These are phyloP conservation scores for Drosophila helvetica DNA, from an alignment of 2,888 invertebrate species.

Conservation along the genomic window DNA sequence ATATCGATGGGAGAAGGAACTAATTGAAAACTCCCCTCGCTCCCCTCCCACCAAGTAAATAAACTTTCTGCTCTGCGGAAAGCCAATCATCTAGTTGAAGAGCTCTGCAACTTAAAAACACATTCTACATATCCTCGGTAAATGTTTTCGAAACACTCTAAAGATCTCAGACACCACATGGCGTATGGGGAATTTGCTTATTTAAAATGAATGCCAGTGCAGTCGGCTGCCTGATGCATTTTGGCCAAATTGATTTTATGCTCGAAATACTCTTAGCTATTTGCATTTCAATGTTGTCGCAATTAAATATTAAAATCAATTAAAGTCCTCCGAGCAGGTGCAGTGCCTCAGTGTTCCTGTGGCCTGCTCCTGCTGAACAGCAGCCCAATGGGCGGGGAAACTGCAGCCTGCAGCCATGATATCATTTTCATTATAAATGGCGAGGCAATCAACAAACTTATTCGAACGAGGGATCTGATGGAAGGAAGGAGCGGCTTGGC, in stretches of 20 bases:
- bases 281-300: conserved; percentile 59
- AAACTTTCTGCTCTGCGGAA: background rate
- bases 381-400: no score
- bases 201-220: conserved; percentile 29
- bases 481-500: background rate
- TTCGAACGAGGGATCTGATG: conserved; percentile 5
- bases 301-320: conserved; percentile 78
- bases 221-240: conserved; percentile 25
- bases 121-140: background rate
- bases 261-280: conserved; percentile 46
- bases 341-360: background rate
- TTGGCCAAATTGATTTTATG: conserved; percentile 57
- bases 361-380: no score
- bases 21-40: background rate
- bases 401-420: conserved; percentile 45
- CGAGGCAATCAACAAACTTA: conserved; percentile 26
- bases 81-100: background rate
- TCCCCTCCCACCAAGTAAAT: background rate
- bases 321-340: conserved; percentile 49
- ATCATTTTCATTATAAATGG: conserved; percentile 50
- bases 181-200: conserved; percentile 2
- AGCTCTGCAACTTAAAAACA: background rate
- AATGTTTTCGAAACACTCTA: background rate
- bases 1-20: background rate
- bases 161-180: background rate